phyloP scores from a whole-genome alignment of 2,113 vertebrate species.

The Taxidea taxus region DNA sequence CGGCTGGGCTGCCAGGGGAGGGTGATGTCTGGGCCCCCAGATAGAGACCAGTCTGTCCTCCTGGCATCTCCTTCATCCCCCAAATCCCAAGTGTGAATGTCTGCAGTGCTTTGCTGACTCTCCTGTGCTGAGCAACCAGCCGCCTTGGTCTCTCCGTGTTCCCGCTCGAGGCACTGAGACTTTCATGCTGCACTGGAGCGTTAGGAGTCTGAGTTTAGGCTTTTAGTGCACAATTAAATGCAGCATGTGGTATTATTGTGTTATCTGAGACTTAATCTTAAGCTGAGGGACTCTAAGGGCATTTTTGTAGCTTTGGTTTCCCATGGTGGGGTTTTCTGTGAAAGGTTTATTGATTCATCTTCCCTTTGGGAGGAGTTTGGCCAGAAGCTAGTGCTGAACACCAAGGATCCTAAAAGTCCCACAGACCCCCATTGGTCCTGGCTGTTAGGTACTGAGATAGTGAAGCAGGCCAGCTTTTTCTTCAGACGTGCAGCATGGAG shows the following conservation, averaged over 20 bases:
- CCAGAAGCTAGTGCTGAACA: constrained; percentile 59
- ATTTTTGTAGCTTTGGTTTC: constrained; percentile 66
- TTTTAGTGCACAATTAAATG: constrained; percentile 68
- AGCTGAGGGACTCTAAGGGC: constrained; percentile 49
- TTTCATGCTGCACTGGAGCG: constrained; percentile 35
- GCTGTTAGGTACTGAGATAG: not conserved
- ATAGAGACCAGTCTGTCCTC: not conserved
- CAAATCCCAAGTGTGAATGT: not conserved
- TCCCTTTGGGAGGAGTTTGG: constrained; percentile 55
- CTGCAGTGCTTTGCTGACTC: not conserved
- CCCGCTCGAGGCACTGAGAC: not conserved
- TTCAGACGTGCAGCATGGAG: not conserved
- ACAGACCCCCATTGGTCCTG: not conserved
- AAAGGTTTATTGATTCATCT: constrained; percentile 63
- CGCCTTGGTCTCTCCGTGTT: not conserved
- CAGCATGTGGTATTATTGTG: constrained; percentile 54
- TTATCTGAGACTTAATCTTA: constrained; percentile 63
- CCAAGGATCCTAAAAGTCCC: constrained; percentile 36
- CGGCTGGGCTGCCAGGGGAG: not conserved
- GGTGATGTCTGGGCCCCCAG: not conserved
- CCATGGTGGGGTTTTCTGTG: constrained; percentile 61
- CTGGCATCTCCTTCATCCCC: no score
- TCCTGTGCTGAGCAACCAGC: not conserved
- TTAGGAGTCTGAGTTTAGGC: constrained; percentile 57
- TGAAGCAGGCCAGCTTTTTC: not conserved